Base-by-base conservation (phyloP, 2,797 vertebrate genomes). In the Peromyscus eremicus region DNA sequence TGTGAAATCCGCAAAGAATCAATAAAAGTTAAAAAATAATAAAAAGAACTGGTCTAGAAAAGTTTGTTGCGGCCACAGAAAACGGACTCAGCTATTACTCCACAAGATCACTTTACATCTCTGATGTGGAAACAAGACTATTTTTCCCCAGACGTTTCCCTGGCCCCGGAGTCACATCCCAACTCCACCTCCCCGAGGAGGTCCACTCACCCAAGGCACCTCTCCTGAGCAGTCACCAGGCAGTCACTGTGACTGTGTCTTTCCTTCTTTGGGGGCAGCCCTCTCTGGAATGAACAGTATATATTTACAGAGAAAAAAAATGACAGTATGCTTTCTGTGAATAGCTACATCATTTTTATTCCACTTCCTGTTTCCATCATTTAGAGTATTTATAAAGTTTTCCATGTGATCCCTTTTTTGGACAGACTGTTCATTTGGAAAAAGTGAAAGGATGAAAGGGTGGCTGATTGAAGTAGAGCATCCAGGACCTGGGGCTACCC, bases 341-440 rank as follows among this genome's bases (percentile, higher is more conserved):
- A 97, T 91, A 97, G 93, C 94, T 88, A 57, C 95, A 95, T 94
- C 90, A 88, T 93, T 98, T 96, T 89, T 91, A 95, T 95, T 94
- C 97, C 79, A 95, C 87, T 97, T 98, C 97, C 97, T 97, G 95
- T 97, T 97, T 97, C 96, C 94, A 96, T 73, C 92, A 91, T 93
- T 97, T 95, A 79, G 73, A 97, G 68, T 97, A 97, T 97, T 97
- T 97, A 96, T 98, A 97, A 97, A 85, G 37, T 92, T 97, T 97
- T 97, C 96, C 94, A 90, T 94, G 95, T 90, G 91, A 73, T 96
- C 83, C 92, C 86, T 91, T 95, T 95, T 97, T 60, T 46, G 84
- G 91, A 88, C 46, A 85, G 81, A 86, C 60, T 77, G 79, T 86
- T 95, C 89, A 34, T 96, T 96, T 91, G 73, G 95, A 37, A 88